Base-by-base conservation (phyloP, 1,140 invertebrate species). In the Chymomyza costata region DNA sequence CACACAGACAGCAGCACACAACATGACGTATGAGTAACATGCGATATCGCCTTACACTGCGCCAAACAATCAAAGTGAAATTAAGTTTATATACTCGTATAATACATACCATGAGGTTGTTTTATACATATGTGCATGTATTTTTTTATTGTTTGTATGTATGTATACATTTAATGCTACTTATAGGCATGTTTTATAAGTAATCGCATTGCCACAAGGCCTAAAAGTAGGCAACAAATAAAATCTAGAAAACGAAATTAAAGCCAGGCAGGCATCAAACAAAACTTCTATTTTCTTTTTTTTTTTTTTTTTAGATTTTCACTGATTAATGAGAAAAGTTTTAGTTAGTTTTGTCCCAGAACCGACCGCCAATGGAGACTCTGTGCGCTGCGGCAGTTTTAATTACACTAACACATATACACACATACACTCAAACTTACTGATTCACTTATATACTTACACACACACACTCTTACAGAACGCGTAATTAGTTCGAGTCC, bases 321-420 rank as follows among this genome's bases (percentile, higher is more conserved):
- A 71, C 76, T 82, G 76, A 82, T 82, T 82, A 82, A 82, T 82
- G 76, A 82, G 70, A 82, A 82, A 82, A 82, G 70, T 82, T 82
- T 76, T 71, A 62, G 57, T 71, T 65, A 66, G 73, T 69, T 53
- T 11, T 21, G 14, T 18, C 17, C 54, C 46, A 48, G 59, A 46
- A 57, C 45, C 73, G 54, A 47, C 50, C 11, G 6, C 6, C 32
- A 74, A 74, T 62, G 46, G 51, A 21, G 35, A 45, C 45, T 11
- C 25, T 25, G 49, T 43, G 55, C 67, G 73, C 63, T 73, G 67
- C 67, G 63, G 54, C 71, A 78, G 73, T 78, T 78, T 78, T 78
- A 78, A 78, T 78, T 78, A 78, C 71, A 71, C 63, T 71, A 46
- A 70, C 58, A 70, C 50, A 49, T 49, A 55, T 31, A 31, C 6